A percentile compares a stretch with the other conserved stretches of the same genome.
These are phyloP conservation scores for Euphydryas editha DNA, from an alignment of 2,888 invertebrate species.

Conservation along the genomic window DNA sequence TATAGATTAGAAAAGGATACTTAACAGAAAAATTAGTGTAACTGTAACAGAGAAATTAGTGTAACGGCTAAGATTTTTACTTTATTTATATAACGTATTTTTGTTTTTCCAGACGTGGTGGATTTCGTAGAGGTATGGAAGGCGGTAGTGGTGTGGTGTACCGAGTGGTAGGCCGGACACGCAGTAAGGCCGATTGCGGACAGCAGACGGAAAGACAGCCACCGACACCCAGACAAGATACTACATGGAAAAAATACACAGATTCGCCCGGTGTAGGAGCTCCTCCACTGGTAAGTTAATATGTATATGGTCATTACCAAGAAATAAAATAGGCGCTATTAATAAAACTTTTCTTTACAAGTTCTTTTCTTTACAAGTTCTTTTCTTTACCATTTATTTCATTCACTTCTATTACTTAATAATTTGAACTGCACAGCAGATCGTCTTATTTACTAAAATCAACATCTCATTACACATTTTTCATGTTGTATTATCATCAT, in stretches of 20 bases:
- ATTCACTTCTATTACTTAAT: no score
- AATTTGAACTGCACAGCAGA: no score
- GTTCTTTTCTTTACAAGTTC: background rate
- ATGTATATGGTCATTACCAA: background rate
- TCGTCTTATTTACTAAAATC: no score
- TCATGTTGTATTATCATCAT: no score
- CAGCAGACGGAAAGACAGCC: conserved; percentile 79
- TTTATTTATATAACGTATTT: background rate
- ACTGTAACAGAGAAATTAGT: background rate
- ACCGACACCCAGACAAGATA: conserved; percentile 68
- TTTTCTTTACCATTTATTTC: background rate
- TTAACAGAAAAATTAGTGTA: background rate
- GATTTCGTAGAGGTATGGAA: conserved; percentile 82
- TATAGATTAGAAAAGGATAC: no score
- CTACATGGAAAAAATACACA: conserved; percentile 86
- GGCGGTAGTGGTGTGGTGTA: conserved; percentile 83
- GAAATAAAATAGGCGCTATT: background rate
- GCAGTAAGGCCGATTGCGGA: conserved; percentile 78
- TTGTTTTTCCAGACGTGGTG: conserved; percentile 73
- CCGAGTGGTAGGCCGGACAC: conserved; percentile 76
- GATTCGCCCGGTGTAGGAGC: conserved; percentile 86
- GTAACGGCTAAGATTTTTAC: background rate
- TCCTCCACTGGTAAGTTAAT: conserved; percentile 67
- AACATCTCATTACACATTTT: no score
- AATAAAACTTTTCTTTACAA: background rate